phyloP scores from a whole-genome alignment of 1,140 invertebrate species.

The Plectus sambesii region DNA sequence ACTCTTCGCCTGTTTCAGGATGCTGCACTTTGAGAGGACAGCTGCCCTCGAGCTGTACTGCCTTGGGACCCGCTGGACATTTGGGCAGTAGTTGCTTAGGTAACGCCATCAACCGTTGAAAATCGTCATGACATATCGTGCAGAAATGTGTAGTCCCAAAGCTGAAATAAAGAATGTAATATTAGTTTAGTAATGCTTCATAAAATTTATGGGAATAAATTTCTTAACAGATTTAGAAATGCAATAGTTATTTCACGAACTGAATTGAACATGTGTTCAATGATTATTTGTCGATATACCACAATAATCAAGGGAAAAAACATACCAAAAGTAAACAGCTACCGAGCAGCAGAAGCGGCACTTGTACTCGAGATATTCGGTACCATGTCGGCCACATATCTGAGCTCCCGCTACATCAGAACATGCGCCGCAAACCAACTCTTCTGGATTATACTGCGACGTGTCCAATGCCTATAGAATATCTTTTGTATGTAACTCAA shows the following conservation, averaged over 20 bases:
- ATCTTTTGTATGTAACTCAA: no score
- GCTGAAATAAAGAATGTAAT: no score
- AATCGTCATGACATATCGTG: conserved; percentile 94
- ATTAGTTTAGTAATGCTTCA: no score
- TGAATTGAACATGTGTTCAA: conserved; percentile 1
- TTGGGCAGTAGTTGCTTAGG: conserved; percentile 71
- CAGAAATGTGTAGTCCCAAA: conserved; percentile 98
- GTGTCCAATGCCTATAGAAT: conserved; percentile 54
- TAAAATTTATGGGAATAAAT: no score
- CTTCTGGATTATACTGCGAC: conserved; percentile 72
- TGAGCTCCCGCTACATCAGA: conserved; percentile 81
- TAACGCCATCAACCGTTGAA: conserved; percentile 85
- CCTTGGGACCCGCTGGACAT: conserved; percentile 71
- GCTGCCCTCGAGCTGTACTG: conserved; percentile 50
- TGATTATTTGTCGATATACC: not conserved
- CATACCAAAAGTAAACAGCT: conserved; percentile 79
- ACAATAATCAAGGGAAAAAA: conserved; percentile 10
- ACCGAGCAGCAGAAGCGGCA: conserved; percentile 97
- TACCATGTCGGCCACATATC: conserved; percentile 74
- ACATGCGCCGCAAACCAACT: conserved; percentile 89
- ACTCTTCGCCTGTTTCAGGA: conserved; percentile 92
- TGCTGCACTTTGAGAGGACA: conserved; percentile 90
- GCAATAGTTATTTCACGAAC: no score
- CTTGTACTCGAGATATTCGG: conserved; percentile 96
- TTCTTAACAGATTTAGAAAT: no score